Conservation (phyloP, 2,113 vertebrate genomes). For the Entelurus aequoreus region DNA sequence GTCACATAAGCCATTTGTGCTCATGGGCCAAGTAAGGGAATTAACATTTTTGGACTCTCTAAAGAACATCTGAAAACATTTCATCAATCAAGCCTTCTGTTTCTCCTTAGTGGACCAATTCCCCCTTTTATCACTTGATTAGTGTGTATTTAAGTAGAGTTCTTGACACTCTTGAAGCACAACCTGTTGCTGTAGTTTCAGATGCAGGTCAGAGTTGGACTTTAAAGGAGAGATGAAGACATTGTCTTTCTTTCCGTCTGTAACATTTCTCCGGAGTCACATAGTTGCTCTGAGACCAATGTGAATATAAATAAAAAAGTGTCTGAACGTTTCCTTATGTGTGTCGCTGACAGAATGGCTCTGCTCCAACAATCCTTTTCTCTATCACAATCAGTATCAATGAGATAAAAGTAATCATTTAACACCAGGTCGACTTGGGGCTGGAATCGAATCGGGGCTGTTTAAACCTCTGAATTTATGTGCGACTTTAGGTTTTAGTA, state of each 20-base stretch:
- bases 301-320: slow-evolving; percentile 17
- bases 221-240: background rate
- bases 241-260: slow-evolving; percentile 5
- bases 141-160: background rate
- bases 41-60: slow-evolving; percentile 37
- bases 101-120: slow-evolving; percentile 19
- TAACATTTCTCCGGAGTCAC: slow-evolving; percentile 18
- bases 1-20: slow-evolving; percentile 30
- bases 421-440: background rate
- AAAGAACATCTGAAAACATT: slow-evolving; percentile 41
- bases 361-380: slow-evolving; percentile 10
- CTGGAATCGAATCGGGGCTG: background rate
- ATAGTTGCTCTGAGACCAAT: slow-evolving; percentile 18
- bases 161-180: slow-evolving; percentile 1
- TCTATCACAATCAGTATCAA: slow-evolving; percentile 14
- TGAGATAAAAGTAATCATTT: slow-evolving; percentile 9
- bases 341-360: slow-evolving; percentile 16
- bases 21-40: slow-evolving; percentile 23
- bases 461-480: background rate
- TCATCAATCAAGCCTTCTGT: slow-evolving; percentile 52
- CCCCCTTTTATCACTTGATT: slow-evolving; percentile 7
- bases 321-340: slow-evolving; percentile 41
- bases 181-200: slow-evolving; percentile 8
- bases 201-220: background rate
- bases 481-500: slow-evolving; percentile 32